Percentiles rank a stretch among this genome's conserved stretches.
Conservation (phyloP, 2,888 invertebrate species). For the Nezara viridula region DNA sequence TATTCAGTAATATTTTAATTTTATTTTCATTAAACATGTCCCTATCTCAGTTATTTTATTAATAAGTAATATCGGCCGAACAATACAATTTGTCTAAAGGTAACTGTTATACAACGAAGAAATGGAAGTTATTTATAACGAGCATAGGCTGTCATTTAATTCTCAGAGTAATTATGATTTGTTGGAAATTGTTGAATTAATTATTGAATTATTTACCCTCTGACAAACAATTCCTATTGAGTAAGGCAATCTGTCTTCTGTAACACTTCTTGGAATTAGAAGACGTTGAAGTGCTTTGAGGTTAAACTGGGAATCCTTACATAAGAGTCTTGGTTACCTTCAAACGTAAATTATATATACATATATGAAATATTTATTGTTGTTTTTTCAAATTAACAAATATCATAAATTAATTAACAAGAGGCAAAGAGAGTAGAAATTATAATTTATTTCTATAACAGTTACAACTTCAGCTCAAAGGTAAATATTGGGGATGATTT, state of each 20-base stretch:
- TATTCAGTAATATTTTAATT: too few species aligned
- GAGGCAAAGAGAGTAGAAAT: neutral
- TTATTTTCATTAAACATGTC: too few species aligned
- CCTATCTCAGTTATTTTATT: too few species aligned
- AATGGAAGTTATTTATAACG: too few species aligned
- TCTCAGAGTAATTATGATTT: too few species aligned
- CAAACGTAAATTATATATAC: too few species aligned
- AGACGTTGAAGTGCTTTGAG: neutral
- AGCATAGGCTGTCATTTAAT: too few species aligned
- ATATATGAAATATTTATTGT: neutral
- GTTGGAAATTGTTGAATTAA: neutral
- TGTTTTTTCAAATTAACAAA: neutral
- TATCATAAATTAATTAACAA: neutral
- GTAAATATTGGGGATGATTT: neutral
- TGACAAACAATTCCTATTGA: neutral
- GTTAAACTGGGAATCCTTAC: slow-evolving; percentile 15
- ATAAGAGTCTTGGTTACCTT: neutral
- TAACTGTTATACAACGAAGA: too few species aligned
- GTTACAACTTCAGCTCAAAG: neutral
- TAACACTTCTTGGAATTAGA: neutral
- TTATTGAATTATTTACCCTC: neutral
- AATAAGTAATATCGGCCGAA: too few species aligned
- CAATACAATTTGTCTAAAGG: too few species aligned
- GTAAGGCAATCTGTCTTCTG: neutral
- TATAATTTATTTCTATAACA: neutral